Percentiles rank a stretch among this genome's conserved stretches.
These are phyloP conservation scores for Neotoxoptera formosana DNA, from an alignment of 1,140 invertebrate species.

Conservation along the genomic window DNA sequence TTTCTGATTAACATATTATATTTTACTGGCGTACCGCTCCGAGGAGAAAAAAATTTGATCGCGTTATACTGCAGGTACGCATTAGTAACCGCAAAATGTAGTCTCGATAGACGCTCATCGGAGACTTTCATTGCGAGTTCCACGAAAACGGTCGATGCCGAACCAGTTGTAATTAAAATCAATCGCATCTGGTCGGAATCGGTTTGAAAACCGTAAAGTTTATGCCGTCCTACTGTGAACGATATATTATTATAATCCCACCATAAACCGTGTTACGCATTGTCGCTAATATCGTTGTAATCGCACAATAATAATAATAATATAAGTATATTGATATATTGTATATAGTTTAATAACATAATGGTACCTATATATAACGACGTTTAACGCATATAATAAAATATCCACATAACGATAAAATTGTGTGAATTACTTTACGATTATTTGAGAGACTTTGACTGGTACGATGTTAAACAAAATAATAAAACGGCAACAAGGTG, in stretches of 20 bases:
- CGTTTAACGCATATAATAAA: not conserved
- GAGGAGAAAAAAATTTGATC: too few species aligned
- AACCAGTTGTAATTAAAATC: slow-evolving; percentile 23
- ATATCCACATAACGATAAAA: not conserved
- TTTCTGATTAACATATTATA: too few species aligned
- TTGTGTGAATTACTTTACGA: not conserved
- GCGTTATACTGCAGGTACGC: too few species aligned
- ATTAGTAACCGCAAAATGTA: not conserved
- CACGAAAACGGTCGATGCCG: not conserved
- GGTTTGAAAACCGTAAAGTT: not conserved
- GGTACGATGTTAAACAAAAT: not conserved
- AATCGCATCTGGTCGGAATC: not conserved
- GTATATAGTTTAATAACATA: not conserved
- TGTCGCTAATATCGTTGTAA: not conserved
- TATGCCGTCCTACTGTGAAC: not conserved
- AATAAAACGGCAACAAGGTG: not conserved
- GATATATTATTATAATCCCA: too few species aligned
- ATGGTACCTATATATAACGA: too few species aligned
- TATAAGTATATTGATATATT: too few species aligned
- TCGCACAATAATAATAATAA: not conserved
- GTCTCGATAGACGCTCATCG: not conserved
- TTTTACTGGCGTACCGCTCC: too few species aligned
- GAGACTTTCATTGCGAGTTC: not conserved
- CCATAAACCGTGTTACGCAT: not conserved
- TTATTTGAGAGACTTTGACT: not conserved